Conservation (phyloP, 92 coral and sea anemone genomes). For the Phenganax stokvisi region DNA sequence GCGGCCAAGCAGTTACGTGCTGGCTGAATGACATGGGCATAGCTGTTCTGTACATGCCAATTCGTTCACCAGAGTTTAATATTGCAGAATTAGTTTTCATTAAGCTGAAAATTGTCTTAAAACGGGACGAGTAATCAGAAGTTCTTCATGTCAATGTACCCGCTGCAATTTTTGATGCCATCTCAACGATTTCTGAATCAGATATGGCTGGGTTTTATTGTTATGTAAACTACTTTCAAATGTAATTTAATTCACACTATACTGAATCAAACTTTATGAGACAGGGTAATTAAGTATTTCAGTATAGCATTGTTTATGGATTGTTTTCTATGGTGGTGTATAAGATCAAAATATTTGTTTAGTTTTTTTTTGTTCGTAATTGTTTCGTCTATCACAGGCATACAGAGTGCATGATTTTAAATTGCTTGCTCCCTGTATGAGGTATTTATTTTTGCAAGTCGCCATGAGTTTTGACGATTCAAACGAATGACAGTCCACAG, state of each 20-base stretch:
- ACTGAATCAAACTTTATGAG: not conserved
- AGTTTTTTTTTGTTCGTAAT: no score
- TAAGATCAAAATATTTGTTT: no score
- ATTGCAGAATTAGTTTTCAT: conserved; percentile 54
- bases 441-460: no score
- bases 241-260: not conserved
- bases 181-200: conserved; percentile 41
- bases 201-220: conserved; percentile 51
- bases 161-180: conserved; percentile 40
- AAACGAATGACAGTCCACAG: no score
- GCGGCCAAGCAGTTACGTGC: conserved; percentile 44
- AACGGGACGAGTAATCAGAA: conserved; percentile 41
- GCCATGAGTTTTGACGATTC: no score
- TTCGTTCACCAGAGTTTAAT: conserved; percentile 54
- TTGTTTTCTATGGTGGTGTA: no score
- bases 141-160: conserved; percentile 41
- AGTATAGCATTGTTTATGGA: no score
- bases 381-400: no score
- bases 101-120: conserved; percentile 50
- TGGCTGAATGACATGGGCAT: conserved; percentile 53
- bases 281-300: not conserved
- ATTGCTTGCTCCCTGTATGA: no score
- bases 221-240: conserved; percentile 10
- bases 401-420: no score
- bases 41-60: conserved; percentile 46